A percentile compares a stretch with the other conserved stretches of the same genome.
phyloP scores from a whole-genome alignment of 2,797 vertebrate genomes.

The Rachycentron canadum region DNA sequence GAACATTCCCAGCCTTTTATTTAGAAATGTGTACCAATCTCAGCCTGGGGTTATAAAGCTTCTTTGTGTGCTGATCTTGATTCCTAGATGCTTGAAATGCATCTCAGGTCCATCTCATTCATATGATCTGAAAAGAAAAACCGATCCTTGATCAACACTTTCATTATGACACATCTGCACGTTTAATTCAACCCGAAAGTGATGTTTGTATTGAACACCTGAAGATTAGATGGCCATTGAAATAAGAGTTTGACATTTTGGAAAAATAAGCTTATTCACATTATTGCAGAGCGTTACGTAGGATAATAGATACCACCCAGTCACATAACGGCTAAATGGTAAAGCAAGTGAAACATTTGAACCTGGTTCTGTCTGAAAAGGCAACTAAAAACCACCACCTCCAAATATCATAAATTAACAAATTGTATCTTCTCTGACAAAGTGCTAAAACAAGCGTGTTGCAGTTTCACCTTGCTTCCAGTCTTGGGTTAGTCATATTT shows the following conservation, averaged over 20 bases:
- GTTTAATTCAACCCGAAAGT: slow-evolving; percentile 3
- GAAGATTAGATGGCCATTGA: slow-evolving; percentile 1
- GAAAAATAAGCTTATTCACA: neutral
- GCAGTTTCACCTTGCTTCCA: neutral
- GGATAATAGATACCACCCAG: neutral
- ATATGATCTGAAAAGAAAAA: slow-evolving; percentile 27
- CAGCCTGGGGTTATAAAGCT: slow-evolving; percentile 47
- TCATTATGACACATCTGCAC: slow-evolving; percentile 8
- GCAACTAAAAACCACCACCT: neutral
- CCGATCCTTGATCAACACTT: neutral
- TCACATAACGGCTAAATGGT: slow-evolving; percentile 6
- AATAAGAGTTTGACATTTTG: neutral
- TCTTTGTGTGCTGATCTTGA: slow-evolving; percentile 56
- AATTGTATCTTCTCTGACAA: slow-evolving; percentile 5
- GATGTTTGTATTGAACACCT: neutral
- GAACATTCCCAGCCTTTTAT: slow-evolving; percentile 79
- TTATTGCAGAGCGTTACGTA: neutral
- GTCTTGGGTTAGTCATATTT: slow-evolving; percentile 6
- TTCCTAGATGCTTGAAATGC: slow-evolving; percentile 48
- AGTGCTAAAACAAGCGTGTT: neutral
- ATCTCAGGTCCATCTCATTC: slow-evolving; percentile 17
- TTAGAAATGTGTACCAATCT: slow-evolving; percentile 56
- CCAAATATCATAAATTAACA: neutral
- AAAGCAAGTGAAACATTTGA: neutral
- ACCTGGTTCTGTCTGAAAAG: neutral